Evolutionary conservation across 2,888 invertebrate species (phyloP).

Genomic region (Xestoiulus laeticollis): DNA sequence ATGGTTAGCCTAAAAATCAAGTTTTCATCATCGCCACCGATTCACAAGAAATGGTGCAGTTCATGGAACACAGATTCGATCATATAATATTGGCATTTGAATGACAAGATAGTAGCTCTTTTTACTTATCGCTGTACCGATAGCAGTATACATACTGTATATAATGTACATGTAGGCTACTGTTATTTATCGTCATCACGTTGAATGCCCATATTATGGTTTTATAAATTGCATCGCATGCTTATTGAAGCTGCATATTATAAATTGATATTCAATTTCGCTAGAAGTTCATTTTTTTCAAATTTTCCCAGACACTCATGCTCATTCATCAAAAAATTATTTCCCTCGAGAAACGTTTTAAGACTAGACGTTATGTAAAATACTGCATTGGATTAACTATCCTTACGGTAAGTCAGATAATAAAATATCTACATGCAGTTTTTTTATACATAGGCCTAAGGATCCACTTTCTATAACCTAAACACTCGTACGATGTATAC

Average conservation of each 20-base stretch:
- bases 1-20: background rate
- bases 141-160: too few relatives aligned
- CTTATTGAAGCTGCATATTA: background rate
- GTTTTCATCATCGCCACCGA: too few relatives aligned
- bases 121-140: background rate
- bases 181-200: too few relatives aligned
- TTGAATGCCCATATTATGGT: background rate
- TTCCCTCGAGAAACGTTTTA: background rate
- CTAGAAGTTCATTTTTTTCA: background rate
- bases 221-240: background rate
- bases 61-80: background rate
- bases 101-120: background rate
- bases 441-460: background rate
- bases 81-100: background rate
- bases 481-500: background rate
- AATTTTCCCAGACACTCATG: background rate
- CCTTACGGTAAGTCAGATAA: too few relatives aligned
- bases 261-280: background rate
- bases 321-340: background rate
- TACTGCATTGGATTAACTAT: background rate
- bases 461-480: background rate
- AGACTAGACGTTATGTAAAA: background rate
- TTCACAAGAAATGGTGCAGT: background rate
- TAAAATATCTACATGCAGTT: background rate
- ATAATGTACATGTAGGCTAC: too few relatives aligned